Evolutionary conservation across 2,113 vertebrate species (phyloP).

Genomic region (Bubo bubo): DNA sequence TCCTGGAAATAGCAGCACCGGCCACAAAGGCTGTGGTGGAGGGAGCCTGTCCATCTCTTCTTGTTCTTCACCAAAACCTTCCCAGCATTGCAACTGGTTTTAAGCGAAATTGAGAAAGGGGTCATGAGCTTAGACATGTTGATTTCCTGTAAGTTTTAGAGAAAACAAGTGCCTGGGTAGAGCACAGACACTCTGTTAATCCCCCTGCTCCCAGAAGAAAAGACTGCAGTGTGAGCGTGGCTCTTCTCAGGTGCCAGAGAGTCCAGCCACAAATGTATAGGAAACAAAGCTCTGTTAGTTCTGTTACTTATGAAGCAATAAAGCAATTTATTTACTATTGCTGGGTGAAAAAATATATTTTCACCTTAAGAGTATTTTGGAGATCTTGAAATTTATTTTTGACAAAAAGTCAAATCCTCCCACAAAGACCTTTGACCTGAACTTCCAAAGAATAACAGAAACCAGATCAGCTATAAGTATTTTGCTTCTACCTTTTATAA

Average conservation of each 20-base stretch:
- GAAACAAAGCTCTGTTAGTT: neutral
- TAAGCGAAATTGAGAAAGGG: neutral
- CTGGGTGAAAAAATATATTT: neutral
- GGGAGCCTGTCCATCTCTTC: rapidly evolving
- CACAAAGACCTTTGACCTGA: neutral
- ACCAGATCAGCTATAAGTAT: neutral
- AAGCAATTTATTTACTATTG: neutral
- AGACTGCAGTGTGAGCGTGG: neutral
- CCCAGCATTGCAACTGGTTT: neutral
- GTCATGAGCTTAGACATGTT: neutral
- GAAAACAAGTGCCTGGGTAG: neutral
- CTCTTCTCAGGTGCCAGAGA: neutral
- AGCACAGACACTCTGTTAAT: neutral
- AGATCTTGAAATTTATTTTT: neutral
- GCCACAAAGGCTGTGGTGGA: neutral
- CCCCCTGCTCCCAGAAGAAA: neutral
- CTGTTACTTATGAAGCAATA: neutral
- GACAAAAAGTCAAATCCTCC: neutral
- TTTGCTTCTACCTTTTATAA: neutral
- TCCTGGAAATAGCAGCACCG: rapidly evolving
- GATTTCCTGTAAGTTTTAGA: neutral
- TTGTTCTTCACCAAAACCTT: neutral
- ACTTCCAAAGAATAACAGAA: neutral
- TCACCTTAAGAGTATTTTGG: neutral
- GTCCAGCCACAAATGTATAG: neutral